Percentiles rank a stretch among this genome's conserved stretches.
Conservation (phyloP, 2,797 vertebrate genomes). For the Notolabrus celidotus region DNA sequence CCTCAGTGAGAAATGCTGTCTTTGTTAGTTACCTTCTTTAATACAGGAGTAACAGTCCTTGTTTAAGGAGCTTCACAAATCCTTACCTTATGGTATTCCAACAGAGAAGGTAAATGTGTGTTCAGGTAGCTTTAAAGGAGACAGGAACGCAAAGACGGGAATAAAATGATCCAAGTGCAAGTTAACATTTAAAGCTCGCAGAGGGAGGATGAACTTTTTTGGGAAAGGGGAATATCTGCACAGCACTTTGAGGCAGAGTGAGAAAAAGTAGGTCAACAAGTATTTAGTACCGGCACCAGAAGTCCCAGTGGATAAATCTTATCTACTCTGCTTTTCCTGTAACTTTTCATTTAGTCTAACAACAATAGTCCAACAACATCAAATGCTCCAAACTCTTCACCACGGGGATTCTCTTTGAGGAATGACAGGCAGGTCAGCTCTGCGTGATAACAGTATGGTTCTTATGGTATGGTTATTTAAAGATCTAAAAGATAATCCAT, state of each 20-base stretch:
- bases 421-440: slow-evolving; percentile 1
- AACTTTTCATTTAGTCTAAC: background rate
- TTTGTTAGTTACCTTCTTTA: slow-evolving; percentile 37
- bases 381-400: background rate
- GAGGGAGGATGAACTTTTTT: background rate
- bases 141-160: slow-evolving; percentile 3
- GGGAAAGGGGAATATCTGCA: background rate
- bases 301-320: slow-evolving; percentile 9
- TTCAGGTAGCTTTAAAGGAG: slow-evolving; percentile 5
- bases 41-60: slow-evolving; percentile 8
- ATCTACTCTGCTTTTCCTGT: slow-evolving; percentile 14
- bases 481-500: background rate
- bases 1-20: slow-evolving; percentile 36
- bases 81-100: slow-evolving; percentile 19
- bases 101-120: slow-evolving; percentile 6
- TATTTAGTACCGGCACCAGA: slow-evolving; percentile 6
- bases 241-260: slow-evolving; percentile 2
- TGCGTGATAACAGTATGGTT: background rate
- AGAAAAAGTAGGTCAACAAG: slow-evolving; percentile 1
- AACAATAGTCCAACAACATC: background rate
- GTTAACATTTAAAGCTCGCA: slow-evolving; percentile 10
- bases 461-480: background rate
- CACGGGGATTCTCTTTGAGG: background rate
- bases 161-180: background rate
- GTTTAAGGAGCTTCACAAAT: slow-evolving; percentile 7